Percentiles rank a stretch among this genome's conserved stretches.
Evolutionary conservation across 2,113 vertebrate species (phyloP).

Genomic region (Gopherus evgoodei): DNA sequence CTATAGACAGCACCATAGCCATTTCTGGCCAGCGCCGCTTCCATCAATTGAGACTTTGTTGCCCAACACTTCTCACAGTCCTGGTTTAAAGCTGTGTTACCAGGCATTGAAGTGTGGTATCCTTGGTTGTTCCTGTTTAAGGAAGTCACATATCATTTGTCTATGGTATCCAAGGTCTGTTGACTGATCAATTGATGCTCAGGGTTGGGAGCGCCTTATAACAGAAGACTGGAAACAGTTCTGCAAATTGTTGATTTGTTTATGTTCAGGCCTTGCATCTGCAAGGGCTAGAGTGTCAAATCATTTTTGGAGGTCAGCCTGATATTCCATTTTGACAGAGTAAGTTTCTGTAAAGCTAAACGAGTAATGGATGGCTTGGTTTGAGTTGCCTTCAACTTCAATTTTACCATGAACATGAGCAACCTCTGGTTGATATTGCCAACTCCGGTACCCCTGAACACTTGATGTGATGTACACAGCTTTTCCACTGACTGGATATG

Average conservation of each 20-base stretch:
- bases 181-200: neutral
- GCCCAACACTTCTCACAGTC: neutral
- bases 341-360: neutral
- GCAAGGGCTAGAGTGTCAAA: neutral
- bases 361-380: neutral
- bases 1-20: too few species aligned
- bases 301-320: neutral
- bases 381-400: neutral
- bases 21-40: too few species aligned
- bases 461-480: neutral
- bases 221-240: neutral
- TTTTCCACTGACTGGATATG: neutral
- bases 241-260: neutral
- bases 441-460: neutral
- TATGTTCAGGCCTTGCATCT: neutral
- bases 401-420: neutral
- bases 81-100: neutral
- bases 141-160: neutral
- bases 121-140: neutral
- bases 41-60: neutral
- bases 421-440: neutral
- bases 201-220: neutral
- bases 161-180: neutral
- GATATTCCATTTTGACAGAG: neutral
- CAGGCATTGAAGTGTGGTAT: neutral